Evolutionary conservation across 1,140 invertebrate genomes (phyloP).

Genomic region (Formica exsecta): DNA sequence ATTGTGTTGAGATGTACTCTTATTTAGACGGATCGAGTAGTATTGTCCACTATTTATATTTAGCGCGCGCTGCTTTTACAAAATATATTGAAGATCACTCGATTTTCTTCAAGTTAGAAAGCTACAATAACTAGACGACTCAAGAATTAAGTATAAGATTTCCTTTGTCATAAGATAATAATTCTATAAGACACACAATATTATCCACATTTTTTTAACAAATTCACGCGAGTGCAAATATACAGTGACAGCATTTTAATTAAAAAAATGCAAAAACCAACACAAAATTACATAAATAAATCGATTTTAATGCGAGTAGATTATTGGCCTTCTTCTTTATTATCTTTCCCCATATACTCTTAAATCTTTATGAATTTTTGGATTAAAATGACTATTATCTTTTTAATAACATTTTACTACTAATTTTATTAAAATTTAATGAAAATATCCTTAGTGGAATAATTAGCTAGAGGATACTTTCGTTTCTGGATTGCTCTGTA

Average conservation of each 20-base stretch:
- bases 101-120: background rate
- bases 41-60: background rate
- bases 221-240: background rate
- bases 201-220: background rate
- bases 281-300: background rate
- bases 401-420: conserved; percentile 1
- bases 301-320: background rate
- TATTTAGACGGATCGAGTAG: background rate
- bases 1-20: background rate
- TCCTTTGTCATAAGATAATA: background rate
- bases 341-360: background rate
- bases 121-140: background rate
- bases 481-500: background rate
- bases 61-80: background rate
- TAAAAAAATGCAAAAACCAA: background rate
- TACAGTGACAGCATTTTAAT: background rate
- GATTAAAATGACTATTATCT: background rate
- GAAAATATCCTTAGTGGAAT: background rate
- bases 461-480: background rate
- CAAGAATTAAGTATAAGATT: background rate
- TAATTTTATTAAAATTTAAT: background rate
- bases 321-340: background rate
- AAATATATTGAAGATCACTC: background rate
- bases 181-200: background rate
- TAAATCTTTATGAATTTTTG: background rate